A percentile compares a stretch with the other conserved stretches of the same genome.
These are phyloP conservation scores for Harpalus rubripes DNA, from an alignment of 2,888 invertebrate genomes.

Conservation along the genomic window DNA sequence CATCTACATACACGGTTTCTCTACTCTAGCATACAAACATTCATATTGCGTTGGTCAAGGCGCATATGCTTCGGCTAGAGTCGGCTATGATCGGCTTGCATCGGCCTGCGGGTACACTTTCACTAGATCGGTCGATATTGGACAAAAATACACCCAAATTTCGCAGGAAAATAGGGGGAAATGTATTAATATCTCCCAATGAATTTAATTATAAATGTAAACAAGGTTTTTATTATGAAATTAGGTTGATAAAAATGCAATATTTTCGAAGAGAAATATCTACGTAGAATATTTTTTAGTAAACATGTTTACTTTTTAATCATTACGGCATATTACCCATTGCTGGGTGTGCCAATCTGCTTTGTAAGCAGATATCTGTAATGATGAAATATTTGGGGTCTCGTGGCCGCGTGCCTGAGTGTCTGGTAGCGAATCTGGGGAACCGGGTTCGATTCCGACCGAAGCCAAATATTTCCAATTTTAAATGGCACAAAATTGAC, in stretches of 20 bases:
- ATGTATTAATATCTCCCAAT: slow-evolving; percentile 13
- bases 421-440: no score
- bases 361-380: no score
- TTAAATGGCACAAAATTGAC: no score
- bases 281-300: no score
- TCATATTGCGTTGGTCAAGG: slow-evolving; percentile 52
- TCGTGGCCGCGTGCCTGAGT: no score
- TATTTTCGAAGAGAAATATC: background rate
- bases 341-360: no score
- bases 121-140: slow-evolving; percentile 25
- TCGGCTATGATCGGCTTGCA: background rate
- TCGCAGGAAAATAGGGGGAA: slow-evolving; percentile 4
- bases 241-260: background rate
- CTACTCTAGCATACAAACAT: slow-evolving; percentile 50
- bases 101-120: slow-evolving; percentile 33
- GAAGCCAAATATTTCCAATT: no score
- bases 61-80: slow-evolving; percentile 4
- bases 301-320: no score
- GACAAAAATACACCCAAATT: slow-evolving; percentile 32
- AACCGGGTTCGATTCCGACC: no score
- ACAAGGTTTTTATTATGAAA: background rate
- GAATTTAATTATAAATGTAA: background rate
- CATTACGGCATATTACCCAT: no score
- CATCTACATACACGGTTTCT: slow-evolving; percentile 4
- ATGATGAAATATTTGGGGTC: no score